Base-by-base conservation (phyloP, 1,140 invertebrate species). In the Choristoneura fumiferana region DNA sequence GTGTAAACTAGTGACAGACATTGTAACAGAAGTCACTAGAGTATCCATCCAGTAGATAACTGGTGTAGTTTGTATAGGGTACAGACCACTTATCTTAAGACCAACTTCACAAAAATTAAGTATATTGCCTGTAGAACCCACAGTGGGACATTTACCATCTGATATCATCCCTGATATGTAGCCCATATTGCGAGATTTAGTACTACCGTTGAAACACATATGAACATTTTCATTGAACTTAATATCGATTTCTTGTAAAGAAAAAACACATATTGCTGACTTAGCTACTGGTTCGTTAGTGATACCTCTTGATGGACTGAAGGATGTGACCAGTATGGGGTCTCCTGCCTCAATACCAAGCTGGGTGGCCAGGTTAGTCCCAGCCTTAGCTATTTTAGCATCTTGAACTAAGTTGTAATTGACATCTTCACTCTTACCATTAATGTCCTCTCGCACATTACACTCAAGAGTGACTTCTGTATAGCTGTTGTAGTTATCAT, bases 171-270 rank as follows among this genome's bases (percentile, higher is more conserved):
- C 97, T 58, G 96, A 98, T 72, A 98, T 95, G 80, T 98, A 98
- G 13, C 95, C 96, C 93, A 98, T 96, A 75, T 97, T 97, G 40
- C 97, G 91, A 76, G 96, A 95, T 67, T 95, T 96, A 57, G 95
- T 95, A 68, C 95, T 97, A 15, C 96, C 97, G 87, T 98, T 97
- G 81, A 99, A 98, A 89, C 98, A 99, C 94, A 97, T 96, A 80
- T 98, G 96, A 71, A 98, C 98, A 87, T 98, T 99, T 86, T 98
- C 95, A 72, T 96, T 97, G 84, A 99, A 99, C 74, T 96, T 96
- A 54, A 94, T 93, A 76, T 98, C 96, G 66, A 99, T 96, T 37
- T 97, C 94, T 64, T 94, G 92, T 55, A 99, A 87, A 62, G 95
- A 95, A 85, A 95, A 97, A 15, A 96, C 90, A 86, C 96, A 97